Evolutionary conservation across 1,140 invertebrate genomes (phyloP), one percentile per base, ranked within the genome.

Genomic region (Neotoxoptera formosana): DNA sequence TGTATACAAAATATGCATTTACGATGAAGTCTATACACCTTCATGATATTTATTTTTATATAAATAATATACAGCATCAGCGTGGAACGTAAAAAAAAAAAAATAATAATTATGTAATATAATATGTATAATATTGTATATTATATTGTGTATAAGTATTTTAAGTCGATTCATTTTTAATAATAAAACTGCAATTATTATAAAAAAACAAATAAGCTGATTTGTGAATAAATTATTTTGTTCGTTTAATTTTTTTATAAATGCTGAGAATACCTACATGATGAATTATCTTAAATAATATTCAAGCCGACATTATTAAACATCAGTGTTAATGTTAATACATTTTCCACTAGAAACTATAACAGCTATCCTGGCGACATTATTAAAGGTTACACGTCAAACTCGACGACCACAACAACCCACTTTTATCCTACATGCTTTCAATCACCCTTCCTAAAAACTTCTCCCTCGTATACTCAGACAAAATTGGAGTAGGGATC

Each of bases 331-430:
- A 76, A 76, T 76, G 11, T 76, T 67, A 67, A 67, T 67, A 67
- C 30, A 67, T 67, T 9, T n/a, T 14, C 60, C 60, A n/a, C 60
- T 76, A 76, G 60, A 76, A 76, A 76, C 60, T 76, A 76, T 76
- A 76, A 34, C 60, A n/a, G 60, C 60, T 83, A 83, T 83, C 20
- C 34, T 23, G 76, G 34, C 34, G n/a, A 83, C n/a, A 83, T 83
- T 83, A 83, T 83, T 36, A 83, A 83, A 83, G 76, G 76, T 83
- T 83, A 83, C 34, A 83, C 34, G 76, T 83, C 76, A 83, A 83
- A 83, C 20, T 83, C 76, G n/a, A 76, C 60, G 30, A 83, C 34
- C 34, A 83, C 76, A 83, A 83, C 20, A 83, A 83, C 20, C 76
- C 76, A 83, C 76, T 83, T 83, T 21, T 83, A 34, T 83, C 7